These are phyloP conservation scores for Drosophila nr. perissopoda DNA, from an alignment of 2,888 invertebrate species.

Conservation along the genomic window DNA sequence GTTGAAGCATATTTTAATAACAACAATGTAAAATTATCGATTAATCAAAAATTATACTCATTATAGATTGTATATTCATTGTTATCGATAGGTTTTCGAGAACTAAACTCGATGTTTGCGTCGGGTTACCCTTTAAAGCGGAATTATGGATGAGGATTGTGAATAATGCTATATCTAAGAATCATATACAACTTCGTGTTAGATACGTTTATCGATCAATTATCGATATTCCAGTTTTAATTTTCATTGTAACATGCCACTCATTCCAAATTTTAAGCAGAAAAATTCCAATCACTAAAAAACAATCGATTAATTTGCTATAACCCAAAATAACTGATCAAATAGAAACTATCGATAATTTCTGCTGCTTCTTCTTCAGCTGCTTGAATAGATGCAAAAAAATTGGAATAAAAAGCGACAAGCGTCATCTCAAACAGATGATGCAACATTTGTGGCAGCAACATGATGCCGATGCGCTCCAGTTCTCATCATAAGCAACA, in stretches of 20 bases:
- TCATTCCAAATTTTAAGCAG: not conserved
- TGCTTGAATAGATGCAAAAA: not conserved
- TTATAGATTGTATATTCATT: not conserved
- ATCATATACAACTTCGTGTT: not conserved
- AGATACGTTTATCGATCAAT: not conserved
- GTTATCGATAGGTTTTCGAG: not conserved
- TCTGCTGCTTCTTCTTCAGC: not conserved
- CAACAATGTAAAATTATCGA: not conserved
- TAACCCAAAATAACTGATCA: not conserved
- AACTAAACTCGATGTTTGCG: not conserved
- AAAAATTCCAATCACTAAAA: not conserved
- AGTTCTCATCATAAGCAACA: slow-evolving; percentile 56
- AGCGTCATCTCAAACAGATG: slow-evolving; percentile 22
- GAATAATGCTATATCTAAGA: not conserved
- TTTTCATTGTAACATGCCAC: not conserved
- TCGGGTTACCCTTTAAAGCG: not conserved
- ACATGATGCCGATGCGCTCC: slow-evolving; percentile 62
- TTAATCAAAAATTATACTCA: not conserved
- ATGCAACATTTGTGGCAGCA: slow-evolving; percentile 70
- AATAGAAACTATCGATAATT: not conserved
- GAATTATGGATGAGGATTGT: not conserved
- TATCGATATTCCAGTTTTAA: not conserved
- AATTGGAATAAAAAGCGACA: slow-evolving; percentile 2
- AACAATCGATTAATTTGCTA: not conserved
- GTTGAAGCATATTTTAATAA: not conserved